Evolutionary conservation across 2,113 vertebrate genomes (phyloP).

Genomic region (Casuarius casuarius): DNA sequence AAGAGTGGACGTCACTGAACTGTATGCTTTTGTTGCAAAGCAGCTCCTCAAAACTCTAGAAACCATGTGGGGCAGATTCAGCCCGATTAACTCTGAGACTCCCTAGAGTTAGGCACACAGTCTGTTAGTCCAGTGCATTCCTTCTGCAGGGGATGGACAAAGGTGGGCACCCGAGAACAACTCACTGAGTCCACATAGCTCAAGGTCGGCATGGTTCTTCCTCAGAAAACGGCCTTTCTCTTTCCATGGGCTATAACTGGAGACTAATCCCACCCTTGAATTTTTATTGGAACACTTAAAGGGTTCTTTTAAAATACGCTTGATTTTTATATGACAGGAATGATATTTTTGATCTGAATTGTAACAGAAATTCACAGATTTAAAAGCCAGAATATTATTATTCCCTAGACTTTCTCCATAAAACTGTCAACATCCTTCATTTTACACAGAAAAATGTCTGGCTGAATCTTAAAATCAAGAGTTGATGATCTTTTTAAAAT

Average conservation of each 20-base stretch:
- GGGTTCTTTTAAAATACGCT: not conserved
- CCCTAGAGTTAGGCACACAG: not conserved
- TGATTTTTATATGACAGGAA: not conserved
- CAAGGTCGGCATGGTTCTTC: not conserved
- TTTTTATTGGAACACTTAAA: not conserved
- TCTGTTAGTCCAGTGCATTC: fast-evolving
- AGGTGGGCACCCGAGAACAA: not conserved
- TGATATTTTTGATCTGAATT: not conserved
- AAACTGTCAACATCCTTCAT: not conserved
- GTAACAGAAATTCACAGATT: not conserved
- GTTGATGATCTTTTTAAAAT: not conserved
- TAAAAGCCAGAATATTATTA: not conserved
- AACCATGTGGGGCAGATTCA: not conserved
- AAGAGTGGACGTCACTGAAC: not conserved
- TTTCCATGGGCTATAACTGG: not conserved
- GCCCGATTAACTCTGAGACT: not conserved
- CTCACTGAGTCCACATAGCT: not conserved
- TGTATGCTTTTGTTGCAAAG: not conserved
- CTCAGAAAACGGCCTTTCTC: not conserved
- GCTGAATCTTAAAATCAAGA: not conserved
- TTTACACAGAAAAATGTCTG: not conserved
- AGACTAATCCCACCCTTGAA: not conserved
- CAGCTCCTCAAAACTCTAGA: not conserved
- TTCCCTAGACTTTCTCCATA: not conserved
- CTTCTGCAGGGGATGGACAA: not conserved